A percentile compares a stretch with the other conserved stretches of the same genome.
Evolutionary conservation across 2,797 vertebrate genomes (phyloP).

Genomic region (Heteromormyrus szaboi): DNA sequence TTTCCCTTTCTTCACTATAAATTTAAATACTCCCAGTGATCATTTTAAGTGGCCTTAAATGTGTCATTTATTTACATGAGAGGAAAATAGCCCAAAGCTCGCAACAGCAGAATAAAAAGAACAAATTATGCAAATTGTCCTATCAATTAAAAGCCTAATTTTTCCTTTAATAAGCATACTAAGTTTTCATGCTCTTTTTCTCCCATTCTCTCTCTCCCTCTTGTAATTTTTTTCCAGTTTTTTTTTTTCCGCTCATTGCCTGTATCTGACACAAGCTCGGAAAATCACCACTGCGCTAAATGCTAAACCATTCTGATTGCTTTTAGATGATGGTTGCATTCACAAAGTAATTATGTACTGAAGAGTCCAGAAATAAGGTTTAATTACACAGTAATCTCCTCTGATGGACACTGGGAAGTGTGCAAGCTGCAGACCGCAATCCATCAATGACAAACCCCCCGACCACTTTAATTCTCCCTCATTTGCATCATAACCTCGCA

Average conservation of each 20-base stretch:
- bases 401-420: conserved; percentile 99
- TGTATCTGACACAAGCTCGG: conserved; percentile 96
- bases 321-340: conserved; percentile 99
- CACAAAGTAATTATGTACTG: conserved; percentile 99
- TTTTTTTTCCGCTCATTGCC: conserved; percentile 79
- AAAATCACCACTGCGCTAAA: conserved; percentile 94
- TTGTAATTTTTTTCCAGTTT: conserved; percentile 94
- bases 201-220: conserved; percentile 54
- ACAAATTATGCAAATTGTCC: conserved; percentile 99
- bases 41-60: conserved; percentile 99
- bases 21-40: conserved; percentile 99
- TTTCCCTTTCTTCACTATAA: conserved; percentile 99
- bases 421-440: conserved; percentile 99
- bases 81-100: conserved; percentile 99
- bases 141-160: conserved; percentile 99
- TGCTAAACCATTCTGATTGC: conserved; percentile 94
- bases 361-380: conserved; percentile 99
- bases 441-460: conserved; percentile 99
- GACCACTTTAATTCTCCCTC: conserved; percentile 99
- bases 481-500: conserved; percentile 99
- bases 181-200: conserved; percentile 67
- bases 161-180: conserved; percentile 99
- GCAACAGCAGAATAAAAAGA: conserved; percentile 77
- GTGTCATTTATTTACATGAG: conserved; percentile 99
- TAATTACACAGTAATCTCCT: conserved; percentile 99